A percentile compares a stretch with the other conserved stretches of the same genome.
phyloP scores from a whole-genome alignment of 2,113 vertebrate genomes.

The Plectropomus leopardus region DNA sequence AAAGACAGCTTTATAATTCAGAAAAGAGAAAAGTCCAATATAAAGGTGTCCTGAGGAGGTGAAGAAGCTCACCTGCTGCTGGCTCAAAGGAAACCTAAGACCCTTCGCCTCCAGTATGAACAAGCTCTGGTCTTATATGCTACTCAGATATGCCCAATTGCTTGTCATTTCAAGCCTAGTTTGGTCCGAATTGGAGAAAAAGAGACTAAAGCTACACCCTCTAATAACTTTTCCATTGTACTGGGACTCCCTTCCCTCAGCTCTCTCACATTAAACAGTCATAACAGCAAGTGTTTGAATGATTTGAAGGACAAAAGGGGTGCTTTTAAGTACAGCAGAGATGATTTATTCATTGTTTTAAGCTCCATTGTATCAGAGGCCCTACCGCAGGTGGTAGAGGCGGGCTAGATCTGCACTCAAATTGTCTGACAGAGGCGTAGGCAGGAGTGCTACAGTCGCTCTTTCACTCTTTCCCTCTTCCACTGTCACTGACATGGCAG shows the following conservation, averaged over 20 bases:
- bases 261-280: conserved; percentile 38
- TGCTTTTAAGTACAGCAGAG: conserved; percentile 39
- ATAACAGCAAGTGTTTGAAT: conserved; percentile 37
- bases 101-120: conserved; percentile 10
- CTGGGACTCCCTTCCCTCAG: conserved; percentile 7
- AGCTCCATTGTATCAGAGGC: conserved; percentile 52
- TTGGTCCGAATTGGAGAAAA: conserved; percentile 10
- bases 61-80: not conserved
- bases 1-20: not conserved
- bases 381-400: conserved; percentile 37
- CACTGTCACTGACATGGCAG: not conserved
- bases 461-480: conserved; percentile 5
- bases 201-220: conserved; percentile 8
- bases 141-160: conserved; percentile 25
- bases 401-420: conserved; percentile 48
- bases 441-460: conserved; percentile 32
- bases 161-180: conserved; percentile 37
- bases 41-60: not conserved
- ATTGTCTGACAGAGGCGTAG: conserved; percentile 48
- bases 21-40: not conserved
- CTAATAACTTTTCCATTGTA: conserved; percentile 3
- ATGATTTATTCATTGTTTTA: conserved; percentile 65
- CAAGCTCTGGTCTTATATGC: conserved; percentile 6
- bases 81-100: not conserved
- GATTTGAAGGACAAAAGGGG: conserved; percentile 61